These are phyloP conservation scores for Bufotes viridis DNA, from an alignment of 2,797 vertebrate genomes.

Conservation along the genomic window DNA sequence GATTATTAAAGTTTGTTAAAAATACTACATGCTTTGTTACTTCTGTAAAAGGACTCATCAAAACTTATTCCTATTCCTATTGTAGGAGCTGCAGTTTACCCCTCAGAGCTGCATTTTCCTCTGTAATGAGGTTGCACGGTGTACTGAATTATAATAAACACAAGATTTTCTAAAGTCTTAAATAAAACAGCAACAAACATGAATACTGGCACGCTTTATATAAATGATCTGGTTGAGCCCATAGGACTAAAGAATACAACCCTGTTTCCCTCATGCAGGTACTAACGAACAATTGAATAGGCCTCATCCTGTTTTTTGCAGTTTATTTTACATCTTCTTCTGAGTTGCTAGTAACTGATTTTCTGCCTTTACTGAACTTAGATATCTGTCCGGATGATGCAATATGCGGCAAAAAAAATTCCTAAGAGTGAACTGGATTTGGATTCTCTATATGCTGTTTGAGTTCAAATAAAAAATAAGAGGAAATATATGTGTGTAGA, in stretches of 20 bases:
- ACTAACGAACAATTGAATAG: neutral
- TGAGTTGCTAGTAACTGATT: neutral
- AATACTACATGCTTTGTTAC: no score
- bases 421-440: neutral
- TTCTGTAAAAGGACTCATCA: neutral
- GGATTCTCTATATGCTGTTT: neutral
- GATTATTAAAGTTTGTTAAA: no score
- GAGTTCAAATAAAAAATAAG: neutral
- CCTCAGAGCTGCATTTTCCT: neutral
- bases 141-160: neutral
- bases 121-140: neutral
- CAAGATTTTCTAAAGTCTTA: neutral
- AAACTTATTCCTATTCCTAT: neutral
- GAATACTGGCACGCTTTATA: neutral
- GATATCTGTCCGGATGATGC: slow-evolving; percentile 27
- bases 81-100: neutral
- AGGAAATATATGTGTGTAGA: neutral
- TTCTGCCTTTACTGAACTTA: slow-evolving; percentile 10
- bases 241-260: neutral
- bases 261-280: neutral
- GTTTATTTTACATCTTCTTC: neutral
- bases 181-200: neutral
- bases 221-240: neutral
- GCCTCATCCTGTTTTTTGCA: no score
- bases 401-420: neutral